Percentiles rank a stretch among this genome's conserved stretches.
phyloP scores from a whole-genome alignment of 2,888 invertebrate species.

The Cordilura impudica region DNA sequence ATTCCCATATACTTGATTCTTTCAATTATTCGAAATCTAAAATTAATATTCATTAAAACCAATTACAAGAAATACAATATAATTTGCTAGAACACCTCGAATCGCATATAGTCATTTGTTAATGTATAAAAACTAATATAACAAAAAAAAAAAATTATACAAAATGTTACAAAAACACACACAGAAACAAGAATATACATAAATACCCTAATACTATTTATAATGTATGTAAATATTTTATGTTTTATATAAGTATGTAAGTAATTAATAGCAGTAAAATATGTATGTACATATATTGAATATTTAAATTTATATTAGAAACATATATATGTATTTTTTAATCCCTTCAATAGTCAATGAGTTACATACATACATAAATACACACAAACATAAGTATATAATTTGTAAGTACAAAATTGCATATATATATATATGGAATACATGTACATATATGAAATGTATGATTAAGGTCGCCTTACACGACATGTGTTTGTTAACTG shows the following conservation, averaged over 20 bases:
- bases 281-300: neutral
- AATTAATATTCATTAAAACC: no score
- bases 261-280: constrained; percentile 8
- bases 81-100: constrained; percentile 52
- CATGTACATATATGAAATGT: no score
- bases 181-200: constrained; percentile 3
- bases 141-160: neutral
- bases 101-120: constrained; percentile 54
- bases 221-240: constrained; percentile 21
- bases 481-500: no score
- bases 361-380: no score
- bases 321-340: constrained; percentile 3
- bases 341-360: neutral
- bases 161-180: neutral
- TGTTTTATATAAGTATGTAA: no score
- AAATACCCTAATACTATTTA: constrained; percentile 3
- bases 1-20: no score
- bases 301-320: neutral
- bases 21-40: no score
- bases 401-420: no score
- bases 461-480: no score
- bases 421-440: no score
- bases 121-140: constrained; percentile 18
- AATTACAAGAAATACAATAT: neutral
- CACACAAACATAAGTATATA: no score